Conservation (phyloP, 1,140 invertebrate species). For the Aporrectodea caliginosa region DNA sequence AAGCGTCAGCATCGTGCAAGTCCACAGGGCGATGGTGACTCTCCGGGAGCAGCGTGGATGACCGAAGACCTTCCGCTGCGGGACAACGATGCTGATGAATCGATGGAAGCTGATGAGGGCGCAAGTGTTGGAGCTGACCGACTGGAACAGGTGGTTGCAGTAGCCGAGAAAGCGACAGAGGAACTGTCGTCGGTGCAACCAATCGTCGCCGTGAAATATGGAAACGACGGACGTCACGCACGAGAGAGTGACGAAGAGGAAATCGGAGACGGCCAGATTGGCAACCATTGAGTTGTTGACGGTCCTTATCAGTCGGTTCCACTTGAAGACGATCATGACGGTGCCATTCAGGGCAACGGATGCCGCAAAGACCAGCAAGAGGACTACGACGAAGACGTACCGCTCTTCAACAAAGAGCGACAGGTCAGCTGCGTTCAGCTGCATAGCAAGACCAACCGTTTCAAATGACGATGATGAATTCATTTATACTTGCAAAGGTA, state of each 20-base stretch:
- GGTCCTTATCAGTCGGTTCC: not conserved
- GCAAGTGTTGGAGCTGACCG: not conserved
- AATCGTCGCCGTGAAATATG: not conserved
- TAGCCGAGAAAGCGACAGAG: not conserved
- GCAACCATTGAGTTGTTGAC: not conserved
- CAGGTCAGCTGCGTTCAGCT: not conserved
- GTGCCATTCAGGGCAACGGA: not conserved
- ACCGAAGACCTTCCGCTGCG: not conserved
- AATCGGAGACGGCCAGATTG: not conserved
- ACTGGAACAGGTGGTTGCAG: not conserved
- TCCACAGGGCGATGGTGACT: not conserved
- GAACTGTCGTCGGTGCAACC: not conserved
- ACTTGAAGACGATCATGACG: not conserved
- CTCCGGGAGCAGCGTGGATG: not conserved
- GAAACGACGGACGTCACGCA: not conserved
- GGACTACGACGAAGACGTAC: not conserved
- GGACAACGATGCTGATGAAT: not conserved
- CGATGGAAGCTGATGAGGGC: not conserved
- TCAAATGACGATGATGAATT: not conserved
- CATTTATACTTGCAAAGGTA: not conserved
- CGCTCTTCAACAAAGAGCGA: not conserved
- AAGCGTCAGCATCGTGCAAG: not conserved
- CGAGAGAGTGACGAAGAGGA: not conserved
- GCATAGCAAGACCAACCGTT: not conserved
- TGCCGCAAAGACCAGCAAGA: not conserved